Percentiles rank a stretch among this genome's conserved stretches.
These are phyloP conservation scores for Plecotus auritus DNA, from an alignment of 2,113 vertebrate species.

Conservation along the genomic window DNA sequence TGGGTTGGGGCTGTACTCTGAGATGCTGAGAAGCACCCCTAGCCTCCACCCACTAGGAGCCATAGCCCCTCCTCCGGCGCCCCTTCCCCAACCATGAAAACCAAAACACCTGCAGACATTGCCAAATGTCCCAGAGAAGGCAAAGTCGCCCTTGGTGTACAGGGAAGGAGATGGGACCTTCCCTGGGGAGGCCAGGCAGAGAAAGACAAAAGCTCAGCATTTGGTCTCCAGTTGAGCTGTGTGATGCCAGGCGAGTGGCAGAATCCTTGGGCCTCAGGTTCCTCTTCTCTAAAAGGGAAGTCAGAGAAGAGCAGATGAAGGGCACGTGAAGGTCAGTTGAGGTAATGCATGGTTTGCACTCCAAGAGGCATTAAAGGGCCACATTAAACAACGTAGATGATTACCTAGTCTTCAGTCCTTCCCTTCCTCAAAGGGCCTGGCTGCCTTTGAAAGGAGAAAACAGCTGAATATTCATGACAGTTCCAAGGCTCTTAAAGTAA, in stretches of 20 bases:
- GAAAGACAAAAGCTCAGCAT: too few relatives aligned
- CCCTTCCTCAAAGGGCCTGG: not conserved
- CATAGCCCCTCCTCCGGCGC: rapidly evolving
- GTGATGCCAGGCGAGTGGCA: not conserved
- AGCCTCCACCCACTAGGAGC: not conserved
- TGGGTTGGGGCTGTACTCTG: rapidly evolving
- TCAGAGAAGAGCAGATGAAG: not conserved
- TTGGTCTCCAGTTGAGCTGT: not conserved
- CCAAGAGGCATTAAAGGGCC: not conserved
- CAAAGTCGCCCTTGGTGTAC: not conserved
- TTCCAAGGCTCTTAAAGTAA: not conserved
- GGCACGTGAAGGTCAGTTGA: not conserved
- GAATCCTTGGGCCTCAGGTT: not conserved
- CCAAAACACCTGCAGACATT: not conserved
- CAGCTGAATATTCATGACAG: not conserved
- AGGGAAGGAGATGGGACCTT: not conserved
- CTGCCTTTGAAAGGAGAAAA: not conserved
- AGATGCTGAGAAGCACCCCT: not conserved
- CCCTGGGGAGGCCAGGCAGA: not conserved
- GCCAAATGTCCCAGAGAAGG: not conserved
- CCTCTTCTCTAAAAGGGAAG: not conserved
- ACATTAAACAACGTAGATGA: rapidly evolving
- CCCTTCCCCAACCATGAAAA: not conserved
- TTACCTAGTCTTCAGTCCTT: not conserved
- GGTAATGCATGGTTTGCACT: not conserved